A percentile compares a stretch with the other conserved stretches of the same genome.
These are phyloP conservation scores for Drosophila nikananu DNA, from an alignment of 1,140 invertebrate genomes.

Conservation along the genomic window DNA sequence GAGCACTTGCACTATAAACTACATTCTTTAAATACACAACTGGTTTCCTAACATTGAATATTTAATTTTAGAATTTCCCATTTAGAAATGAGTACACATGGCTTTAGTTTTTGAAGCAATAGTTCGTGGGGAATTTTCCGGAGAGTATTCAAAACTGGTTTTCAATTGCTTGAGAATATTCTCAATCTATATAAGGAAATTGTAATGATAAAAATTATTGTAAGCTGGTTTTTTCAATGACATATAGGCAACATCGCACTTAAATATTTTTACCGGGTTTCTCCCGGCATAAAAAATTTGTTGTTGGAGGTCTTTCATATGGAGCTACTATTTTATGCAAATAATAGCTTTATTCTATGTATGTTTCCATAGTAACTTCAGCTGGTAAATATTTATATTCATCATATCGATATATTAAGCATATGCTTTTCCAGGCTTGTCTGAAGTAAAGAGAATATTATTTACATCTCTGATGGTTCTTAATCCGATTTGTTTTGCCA, in stretches of 20 bases:
- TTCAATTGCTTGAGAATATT: slow-evolving; percentile 15
- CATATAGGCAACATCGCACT: neutral
- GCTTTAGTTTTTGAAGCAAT: slow-evolving; percentile 1
- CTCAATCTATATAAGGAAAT: slow-evolving; percentile 20
- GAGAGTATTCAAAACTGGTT: slow-evolving; percentile 16
- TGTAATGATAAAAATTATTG: slow-evolving; percentile 10
- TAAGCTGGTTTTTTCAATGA: slow-evolving; percentile 18
- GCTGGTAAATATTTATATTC: neutral
- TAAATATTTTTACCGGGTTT: neutral
- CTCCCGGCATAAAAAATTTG: neutral
- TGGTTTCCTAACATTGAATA: slow-evolving; percentile 17
- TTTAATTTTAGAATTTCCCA: slow-evolving; percentile 28
- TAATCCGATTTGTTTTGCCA: slow-evolving; percentile 34
- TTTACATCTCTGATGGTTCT: neutral
- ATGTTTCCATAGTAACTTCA: slow-evolving; percentile 1
- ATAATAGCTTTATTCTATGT: no score
- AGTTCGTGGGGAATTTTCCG: neutral
- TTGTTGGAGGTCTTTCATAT: neutral
- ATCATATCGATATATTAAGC: neutral
- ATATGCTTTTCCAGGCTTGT: neutral
- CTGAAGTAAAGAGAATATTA: slow-evolving; percentile 1
- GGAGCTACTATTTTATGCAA: slow-evolving; percentile 2
- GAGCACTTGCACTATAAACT: slow-evolving; percentile 7
- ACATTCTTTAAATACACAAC: slow-evolving; percentile 12
- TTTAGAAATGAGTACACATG: neutral